Evolutionary conservation across 2,888 invertebrate species (phyloP).

Genomic region (Papilio elwesi): DNA sequence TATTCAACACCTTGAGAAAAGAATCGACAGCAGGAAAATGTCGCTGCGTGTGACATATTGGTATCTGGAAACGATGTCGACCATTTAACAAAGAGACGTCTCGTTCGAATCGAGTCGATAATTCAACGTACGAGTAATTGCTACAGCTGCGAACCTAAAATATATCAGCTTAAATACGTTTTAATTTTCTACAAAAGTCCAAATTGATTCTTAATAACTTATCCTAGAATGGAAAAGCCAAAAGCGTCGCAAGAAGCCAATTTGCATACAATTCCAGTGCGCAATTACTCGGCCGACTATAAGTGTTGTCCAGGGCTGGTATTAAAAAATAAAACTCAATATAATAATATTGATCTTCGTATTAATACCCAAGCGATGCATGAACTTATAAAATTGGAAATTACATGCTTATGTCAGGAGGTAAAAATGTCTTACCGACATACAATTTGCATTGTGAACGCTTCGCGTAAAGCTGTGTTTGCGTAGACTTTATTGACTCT

Average conservation of each 20-base stretch:
- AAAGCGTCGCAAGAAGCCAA: slow-evolving; percentile 58
- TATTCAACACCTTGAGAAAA: slow-evolving; percentile 30
- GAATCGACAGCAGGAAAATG: slow-evolving; percentile 7
- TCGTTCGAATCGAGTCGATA: slow-evolving; percentile 17
- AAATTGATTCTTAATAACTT: slow-evolving; percentile 79
- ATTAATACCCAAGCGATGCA: slow-evolving; percentile 43
- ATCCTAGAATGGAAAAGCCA: slow-evolving; percentile 66
- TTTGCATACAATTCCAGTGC: slow-evolving; percentile 65
- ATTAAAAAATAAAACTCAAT: slow-evolving; percentile 48
- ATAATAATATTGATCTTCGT: slow-evolving; percentile 48
- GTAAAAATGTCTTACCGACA: slow-evolving; percentile 30
- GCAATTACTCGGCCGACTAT: slow-evolving; percentile 39
- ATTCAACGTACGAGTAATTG: slow-evolving; percentile 34
- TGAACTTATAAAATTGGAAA: slow-evolving; percentile 50
- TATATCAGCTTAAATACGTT: slow-evolving; percentile 15
- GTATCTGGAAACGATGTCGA: slow-evolving; percentile 17
- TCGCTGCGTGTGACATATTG: slow-evolving; percentile 29
- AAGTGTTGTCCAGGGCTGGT: slow-evolving; percentile 44
- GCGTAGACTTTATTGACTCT: slow-evolving; percentile 34
- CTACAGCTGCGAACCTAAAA: background rate
- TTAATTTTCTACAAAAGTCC: slow-evolving; percentile 54
- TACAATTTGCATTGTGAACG: slow-evolving; percentile 32
- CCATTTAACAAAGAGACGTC: slow-evolving; percentile 26
- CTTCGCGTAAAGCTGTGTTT: slow-evolving; percentile 24
- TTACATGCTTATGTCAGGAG: slow-evolving; percentile 43